phyloP scores from a whole-genome alignment of 2,888 invertebrate species.

The Autographa pulchrina region DNA sequence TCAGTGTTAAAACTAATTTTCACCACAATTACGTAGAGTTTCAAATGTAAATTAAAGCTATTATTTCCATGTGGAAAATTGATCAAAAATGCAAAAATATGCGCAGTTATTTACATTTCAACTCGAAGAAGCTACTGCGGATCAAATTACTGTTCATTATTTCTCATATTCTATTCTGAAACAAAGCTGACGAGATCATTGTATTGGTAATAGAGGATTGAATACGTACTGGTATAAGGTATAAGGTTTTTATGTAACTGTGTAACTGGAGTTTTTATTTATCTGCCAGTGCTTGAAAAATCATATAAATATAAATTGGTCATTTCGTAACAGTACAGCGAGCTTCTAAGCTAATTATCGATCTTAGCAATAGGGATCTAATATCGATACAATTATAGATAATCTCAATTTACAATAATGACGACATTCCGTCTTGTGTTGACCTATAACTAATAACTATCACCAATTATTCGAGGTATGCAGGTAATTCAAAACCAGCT shows the following conservation, averaged over 20 bases:
- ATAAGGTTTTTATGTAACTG: background rate
- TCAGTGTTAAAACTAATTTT: constrained; percentile 31
- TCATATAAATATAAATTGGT: too few species aligned
- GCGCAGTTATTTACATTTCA: constrained; percentile 30
- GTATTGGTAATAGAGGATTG: background rate
- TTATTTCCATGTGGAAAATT: constrained; percentile 32
- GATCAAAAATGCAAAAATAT: constrained; percentile 36
- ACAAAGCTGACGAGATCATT: background rate
- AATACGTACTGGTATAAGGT: background rate
- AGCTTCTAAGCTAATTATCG: background rate
- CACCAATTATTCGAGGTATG: background rate
- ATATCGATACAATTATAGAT: background rate
- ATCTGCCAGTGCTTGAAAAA: too few species aligned
- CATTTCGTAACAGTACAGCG: background rate
- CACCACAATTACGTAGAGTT: constrained; percentile 12
- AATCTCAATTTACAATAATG: background rate
- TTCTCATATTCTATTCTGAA: constrained; percentile 6
- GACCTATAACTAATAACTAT: background rate
- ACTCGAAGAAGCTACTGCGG: constrained; percentile 10
- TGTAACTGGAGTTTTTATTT: background rate
- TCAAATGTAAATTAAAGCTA: constrained; percentile 39
- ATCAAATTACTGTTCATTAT: constrained; percentile 13
- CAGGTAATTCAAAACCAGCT: background rate
- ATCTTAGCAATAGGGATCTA: background rate
- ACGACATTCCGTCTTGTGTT: background rate